phyloP scores from a whole-genome alignment of 2,888 invertebrate genomes.

The Cerastoderma edule region DNA sequence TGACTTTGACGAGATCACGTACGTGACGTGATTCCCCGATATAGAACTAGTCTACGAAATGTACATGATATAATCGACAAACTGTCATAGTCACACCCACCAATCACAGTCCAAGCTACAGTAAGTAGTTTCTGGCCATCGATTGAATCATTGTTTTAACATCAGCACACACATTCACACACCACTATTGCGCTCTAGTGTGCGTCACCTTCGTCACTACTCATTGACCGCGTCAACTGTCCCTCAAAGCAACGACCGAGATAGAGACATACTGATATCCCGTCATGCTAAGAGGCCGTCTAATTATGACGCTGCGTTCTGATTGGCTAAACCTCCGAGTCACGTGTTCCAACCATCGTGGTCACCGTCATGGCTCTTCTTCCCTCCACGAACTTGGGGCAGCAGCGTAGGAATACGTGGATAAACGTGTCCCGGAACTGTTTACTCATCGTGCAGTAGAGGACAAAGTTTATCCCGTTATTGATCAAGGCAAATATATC shows the following conservation, averaged over 20 bases:
- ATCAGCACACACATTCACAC: background rate
- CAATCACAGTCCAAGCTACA: too few species aligned
- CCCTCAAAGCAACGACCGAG: background rate
- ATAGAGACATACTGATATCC: background rate
- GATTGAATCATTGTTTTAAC: background rate
- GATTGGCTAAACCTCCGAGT: slow-evolving; percentile 71
- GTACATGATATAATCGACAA: too few species aligned
- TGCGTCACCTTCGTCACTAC: background rate
- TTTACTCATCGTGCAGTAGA: slow-evolving; percentile 97
- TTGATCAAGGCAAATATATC: slow-evolving; percentile 95
- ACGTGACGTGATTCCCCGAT: too few species aligned
- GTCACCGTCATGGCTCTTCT: slow-evolving; percentile 62
- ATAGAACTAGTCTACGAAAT: too few species aligned
- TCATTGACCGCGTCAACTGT: background rate
- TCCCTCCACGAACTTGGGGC: slow-evolving; percentile 62
- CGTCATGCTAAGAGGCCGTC: too few species aligned
- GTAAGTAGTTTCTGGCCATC: too few species aligned
- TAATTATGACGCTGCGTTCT: too few species aligned
- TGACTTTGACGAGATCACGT: too few species aligned
- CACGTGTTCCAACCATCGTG: slow-evolving; percentile 68
- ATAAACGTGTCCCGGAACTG: slow-evolving; percentile 90
- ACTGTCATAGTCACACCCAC: too few species aligned
- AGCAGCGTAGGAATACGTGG: slow-evolving; percentile 86
- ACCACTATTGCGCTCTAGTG: background rate
- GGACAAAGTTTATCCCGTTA: slow-evolving; percentile 95